These are phyloP conservation scores for Sciurus niger DNA, from an alignment of 2,113 vertebrate genomes.

Conservation along the genomic window DNA sequence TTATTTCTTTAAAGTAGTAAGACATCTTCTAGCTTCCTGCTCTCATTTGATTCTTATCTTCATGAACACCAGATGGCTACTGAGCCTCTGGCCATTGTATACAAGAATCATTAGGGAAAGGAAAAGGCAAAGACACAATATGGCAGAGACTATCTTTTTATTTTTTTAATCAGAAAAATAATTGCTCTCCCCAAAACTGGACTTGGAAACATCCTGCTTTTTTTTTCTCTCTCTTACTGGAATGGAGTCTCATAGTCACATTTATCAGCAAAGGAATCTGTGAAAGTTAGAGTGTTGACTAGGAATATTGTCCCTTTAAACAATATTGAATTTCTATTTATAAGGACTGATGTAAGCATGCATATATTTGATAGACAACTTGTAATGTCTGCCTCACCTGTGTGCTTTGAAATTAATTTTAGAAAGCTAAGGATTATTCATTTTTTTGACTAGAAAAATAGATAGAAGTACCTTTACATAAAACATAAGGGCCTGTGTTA, in stretches of 20 bases:
- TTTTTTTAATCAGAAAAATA: background rate
- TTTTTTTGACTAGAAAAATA: conserved; percentile 25
- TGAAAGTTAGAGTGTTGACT: background rate
- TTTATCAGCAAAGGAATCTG: background rate
- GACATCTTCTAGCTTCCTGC: background rate
- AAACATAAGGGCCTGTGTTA: background rate
- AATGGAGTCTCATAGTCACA: background rate
- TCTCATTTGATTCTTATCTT: background rate
- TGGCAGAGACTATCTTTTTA: background rate
- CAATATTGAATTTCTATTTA: background rate
- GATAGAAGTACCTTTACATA: background rate
- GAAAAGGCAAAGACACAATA: background rate
- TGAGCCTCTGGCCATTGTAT: background rate
- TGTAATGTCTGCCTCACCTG: background rate
- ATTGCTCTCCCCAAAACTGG: background rate
- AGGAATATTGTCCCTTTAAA: background rate
- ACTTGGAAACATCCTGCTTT: background rate
- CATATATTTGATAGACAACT: background rate
- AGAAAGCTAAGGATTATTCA: background rate
- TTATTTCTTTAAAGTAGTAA: conserved; percentile 6
- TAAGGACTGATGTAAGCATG: background rate
- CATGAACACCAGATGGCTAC: background rate
- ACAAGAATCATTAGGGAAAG: conserved; percentile 12
- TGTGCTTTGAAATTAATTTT: conserved; percentile 23
- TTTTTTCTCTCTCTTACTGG: background rate